These are phyloP conservation scores for Craterocephalus amniculus DNA, from an alignment of 2,797 vertebrate species.

Conservation along the genomic window DNA sequence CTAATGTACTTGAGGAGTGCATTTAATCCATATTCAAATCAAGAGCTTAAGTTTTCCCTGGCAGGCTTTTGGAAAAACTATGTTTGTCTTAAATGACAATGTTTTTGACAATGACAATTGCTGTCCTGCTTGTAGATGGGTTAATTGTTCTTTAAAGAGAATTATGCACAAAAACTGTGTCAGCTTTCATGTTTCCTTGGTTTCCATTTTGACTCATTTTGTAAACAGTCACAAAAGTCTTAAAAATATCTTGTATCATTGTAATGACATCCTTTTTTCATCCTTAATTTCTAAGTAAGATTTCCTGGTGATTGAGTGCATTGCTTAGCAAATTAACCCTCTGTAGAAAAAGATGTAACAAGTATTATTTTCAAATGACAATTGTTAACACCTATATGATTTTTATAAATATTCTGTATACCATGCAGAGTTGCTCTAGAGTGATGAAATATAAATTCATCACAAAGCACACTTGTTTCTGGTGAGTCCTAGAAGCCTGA, in stretches of 20 bases:
- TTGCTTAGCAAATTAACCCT: constrained; percentile 74
- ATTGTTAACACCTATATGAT: constrained; percentile 37
- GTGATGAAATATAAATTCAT: constrained; percentile 40
- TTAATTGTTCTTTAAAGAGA: constrained; percentile 31
- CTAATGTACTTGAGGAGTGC: neutral
- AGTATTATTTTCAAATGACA: constrained; percentile 62
- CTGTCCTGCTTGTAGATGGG: constrained; percentile 35
- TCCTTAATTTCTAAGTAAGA: constrained; percentile 59
- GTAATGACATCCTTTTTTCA: constrained; percentile 66
- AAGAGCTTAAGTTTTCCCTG: constrained; percentile 10
- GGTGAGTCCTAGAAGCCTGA: constrained; percentile 66
- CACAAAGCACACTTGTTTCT: constrained; percentile 60
- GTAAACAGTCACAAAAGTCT: constrained; percentile 83
- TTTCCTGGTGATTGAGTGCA: constrained; percentile 68
- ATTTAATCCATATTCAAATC: constrained; percentile 26
- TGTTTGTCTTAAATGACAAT: constrained; percentile 25
- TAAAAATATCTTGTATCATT: constrained; percentile 76
- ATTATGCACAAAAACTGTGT: constrained; percentile 50
- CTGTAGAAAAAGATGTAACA: constrained; percentile 75
- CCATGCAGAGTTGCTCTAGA: constrained; percentile 33
- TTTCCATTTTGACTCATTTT: constrained; percentile 40
- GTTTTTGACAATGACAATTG: constrained; percentile 64
- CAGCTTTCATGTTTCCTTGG: constrained; percentile 31
- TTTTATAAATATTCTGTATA: constrained; percentile 41
- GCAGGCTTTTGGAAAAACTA: constrained; percentile 11